Conservation (phyloP, 2,888 invertebrate species). For the Eulithis testata region DNA sequence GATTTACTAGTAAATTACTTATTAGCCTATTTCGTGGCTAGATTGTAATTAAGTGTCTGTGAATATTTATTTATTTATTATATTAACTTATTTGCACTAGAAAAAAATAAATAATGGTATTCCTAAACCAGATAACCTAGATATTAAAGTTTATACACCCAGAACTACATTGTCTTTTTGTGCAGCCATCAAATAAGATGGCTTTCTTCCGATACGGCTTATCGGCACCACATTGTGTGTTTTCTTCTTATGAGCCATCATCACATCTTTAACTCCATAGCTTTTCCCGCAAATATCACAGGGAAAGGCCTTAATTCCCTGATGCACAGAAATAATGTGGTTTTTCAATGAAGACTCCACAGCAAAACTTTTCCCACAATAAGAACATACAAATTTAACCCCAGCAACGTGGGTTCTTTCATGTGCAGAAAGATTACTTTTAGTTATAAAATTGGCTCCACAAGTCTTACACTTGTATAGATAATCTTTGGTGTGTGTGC, state of each 20-base stretch:
- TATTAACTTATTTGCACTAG: too few relatives aligned
- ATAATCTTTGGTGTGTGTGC: slow-evolving; percentile 56
- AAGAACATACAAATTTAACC: slow-evolving; percentile 41
- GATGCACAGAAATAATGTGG: slow-evolving; percentile 48
- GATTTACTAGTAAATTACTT: too few relatives aligned
- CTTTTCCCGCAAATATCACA: slow-evolving; percentile 56
- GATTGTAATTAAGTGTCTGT: too few relatives aligned
- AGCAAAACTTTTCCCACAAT: slow-evolving; percentile 46
- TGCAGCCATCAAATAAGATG: slow-evolving; percentile 15
- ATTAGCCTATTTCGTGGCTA: too few relatives aligned
- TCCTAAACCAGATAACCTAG: too few relatives aligned
- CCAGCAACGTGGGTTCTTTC: slow-evolving; percentile 40
- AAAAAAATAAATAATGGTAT: too few relatives aligned
- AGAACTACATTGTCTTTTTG: slow-evolving; percentile 3
- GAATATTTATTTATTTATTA: too few relatives aligned
- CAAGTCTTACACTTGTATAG: slow-evolving; percentile 55
- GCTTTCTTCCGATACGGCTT: slow-evolving; percentile 6
- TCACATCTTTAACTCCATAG: slow-evolving; percentile 48
- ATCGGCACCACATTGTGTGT: slow-evolving; percentile 45
- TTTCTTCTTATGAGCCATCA: slow-evolving; percentile 52
- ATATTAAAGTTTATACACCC: not conserved
- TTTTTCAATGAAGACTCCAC: slow-evolving; percentile 42
- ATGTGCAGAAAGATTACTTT: slow-evolving; percentile 56
- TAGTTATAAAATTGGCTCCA: slow-evolving; percentile 52
- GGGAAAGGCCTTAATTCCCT: slow-evolving; percentile 43